These are phyloP conservation scores for Nezara viridula DNA, from an alignment of 2,888 invertebrate genomes.

Conservation along the genomic window DNA sequence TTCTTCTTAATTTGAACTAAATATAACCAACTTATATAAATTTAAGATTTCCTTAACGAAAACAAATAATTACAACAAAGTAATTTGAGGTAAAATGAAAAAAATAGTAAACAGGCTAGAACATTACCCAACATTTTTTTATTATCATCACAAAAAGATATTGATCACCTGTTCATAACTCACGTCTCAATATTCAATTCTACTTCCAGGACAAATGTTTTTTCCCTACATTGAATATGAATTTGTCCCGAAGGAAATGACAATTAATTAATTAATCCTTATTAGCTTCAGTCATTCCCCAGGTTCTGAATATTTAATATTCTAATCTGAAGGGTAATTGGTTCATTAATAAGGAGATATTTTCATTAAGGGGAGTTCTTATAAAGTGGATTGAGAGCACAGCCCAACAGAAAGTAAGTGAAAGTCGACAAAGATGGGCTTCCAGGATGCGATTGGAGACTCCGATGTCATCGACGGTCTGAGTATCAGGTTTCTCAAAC, in stretches of 20 bases:
- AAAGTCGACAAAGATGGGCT: not conserved
- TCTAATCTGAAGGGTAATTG: not conserved
- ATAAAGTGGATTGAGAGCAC: not conserved
- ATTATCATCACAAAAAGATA: no score
- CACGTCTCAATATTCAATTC: not conserved
- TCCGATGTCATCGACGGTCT: conserved; percentile 41
- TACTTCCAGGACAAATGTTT: not conserved
- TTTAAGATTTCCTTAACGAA: no score
- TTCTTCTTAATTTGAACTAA: no score
- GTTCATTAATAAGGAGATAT: not conserved
- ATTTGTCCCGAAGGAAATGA: not conserved
- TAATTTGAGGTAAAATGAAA: no score
- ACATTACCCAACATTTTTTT: no score
- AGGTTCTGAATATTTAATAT: not conserved
- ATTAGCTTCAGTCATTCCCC: conserved; percentile 19
- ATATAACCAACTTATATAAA: no score
- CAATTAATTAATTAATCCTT: not conserved
- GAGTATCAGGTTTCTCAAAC: not conserved
- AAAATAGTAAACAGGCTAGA: no score
- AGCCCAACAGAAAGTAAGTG: not conserved
- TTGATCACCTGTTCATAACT: not conserved
- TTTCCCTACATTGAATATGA: conserved; percentile 34
- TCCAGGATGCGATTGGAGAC: not conserved
- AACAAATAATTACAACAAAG: no score
- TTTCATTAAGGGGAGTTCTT: not conserved